Evolutionary conservation across 2,797 vertebrate genomes (phyloP), one percentile per base, ranked within the genome.

Genomic region (Lates japonicus): DNA sequence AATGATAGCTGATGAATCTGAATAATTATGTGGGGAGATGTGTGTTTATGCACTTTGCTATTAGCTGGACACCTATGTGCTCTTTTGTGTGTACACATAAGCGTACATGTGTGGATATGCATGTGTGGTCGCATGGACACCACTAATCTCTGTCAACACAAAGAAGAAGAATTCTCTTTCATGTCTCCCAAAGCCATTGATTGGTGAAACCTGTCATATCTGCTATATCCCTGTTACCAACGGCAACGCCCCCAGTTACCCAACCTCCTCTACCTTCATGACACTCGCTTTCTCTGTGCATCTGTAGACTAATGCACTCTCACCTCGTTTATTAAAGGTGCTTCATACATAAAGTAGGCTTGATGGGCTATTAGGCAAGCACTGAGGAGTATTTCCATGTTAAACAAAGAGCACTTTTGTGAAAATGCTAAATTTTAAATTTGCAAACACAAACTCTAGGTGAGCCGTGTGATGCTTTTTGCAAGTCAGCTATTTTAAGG

Each of bases 1-100:
- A 57, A 87, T 74, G 68, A 68, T 7, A 2, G 63, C 74, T 81
- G 89, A 76, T 80, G 37, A 81, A 75, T 80, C 35, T 39, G 49
- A 76, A 57, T 78, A 80, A 78, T 66, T 60, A 68, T 41, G 29
- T 3, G 7, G 11, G 61, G 11, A 52, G 7, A 63, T 13, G 54
- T 25, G 66, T 25, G 54, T 67, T 31, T 25, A 7, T 57, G 52
- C 48, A 9, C n/a, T 41, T 33, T 5, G 66, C 49, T n/a, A 20
- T 41, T 31, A 25, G 31, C 59, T 35, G 58, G 41, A 76, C 68
- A 77, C 54, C 64, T 68, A 48, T 37, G 33, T 13, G n/a, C 13
- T 62, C 31, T 9, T 42, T 54, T 41, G 33, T 33, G 11, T 29
- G 25, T 29, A 29, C 1, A 29, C 25, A 2, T 29, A 29, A 29